Base-by-base conservation (phyloP, 2,113 vertebrate species). In the Sarotherodon lohbergeri region DNA sequence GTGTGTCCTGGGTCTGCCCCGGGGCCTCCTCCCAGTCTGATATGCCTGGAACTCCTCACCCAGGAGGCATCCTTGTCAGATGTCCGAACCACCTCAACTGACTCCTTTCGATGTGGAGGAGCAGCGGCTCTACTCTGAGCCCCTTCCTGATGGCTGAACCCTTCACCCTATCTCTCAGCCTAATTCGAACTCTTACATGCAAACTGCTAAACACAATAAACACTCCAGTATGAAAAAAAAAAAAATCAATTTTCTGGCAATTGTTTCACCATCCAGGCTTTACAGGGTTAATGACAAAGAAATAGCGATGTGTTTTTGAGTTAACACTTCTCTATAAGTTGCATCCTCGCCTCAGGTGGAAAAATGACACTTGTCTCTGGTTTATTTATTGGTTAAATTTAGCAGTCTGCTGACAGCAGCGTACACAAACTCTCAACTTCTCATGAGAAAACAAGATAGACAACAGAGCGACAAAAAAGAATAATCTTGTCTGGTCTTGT, bases 121-220 rank as follows among this genome's bases (percentile, higher is more conserved):
- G 61, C 61, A 66, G 17, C 2, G 6, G 32, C 61, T 36, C 61
- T 66, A 36, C 12, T 66, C 32, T 66, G 61, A 66, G 61, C 61
- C 61, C 32, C 32, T 66, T 11, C 17, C 32, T 12, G 17, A 36
- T 63, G 61, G 32, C 17, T 6, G 10, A 66, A 66, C 32, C 32
- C 32, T 2, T 66, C 32, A n/a, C 32, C 9, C 4, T 36, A 36
- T 7, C 17, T n/a, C 32, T 66, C 61, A 36, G 17, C 61, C 61
- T 36, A 66, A 66, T 0, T 66, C 0, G 0, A 39, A 39, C 19
- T 66, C 61, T 39, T 22, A 66, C 61, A 36, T 36, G 2, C 34
- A 36, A 36, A 8, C 34, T 36, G 34, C 7, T 36, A 8, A 36
- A 36, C 34, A 8, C 34, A 36, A 36, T 36, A 36, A 36, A 36